phyloP scores from a whole-genome alignment of 2,797 vertebrate genomes.

The Graptemys geographica region DNA sequence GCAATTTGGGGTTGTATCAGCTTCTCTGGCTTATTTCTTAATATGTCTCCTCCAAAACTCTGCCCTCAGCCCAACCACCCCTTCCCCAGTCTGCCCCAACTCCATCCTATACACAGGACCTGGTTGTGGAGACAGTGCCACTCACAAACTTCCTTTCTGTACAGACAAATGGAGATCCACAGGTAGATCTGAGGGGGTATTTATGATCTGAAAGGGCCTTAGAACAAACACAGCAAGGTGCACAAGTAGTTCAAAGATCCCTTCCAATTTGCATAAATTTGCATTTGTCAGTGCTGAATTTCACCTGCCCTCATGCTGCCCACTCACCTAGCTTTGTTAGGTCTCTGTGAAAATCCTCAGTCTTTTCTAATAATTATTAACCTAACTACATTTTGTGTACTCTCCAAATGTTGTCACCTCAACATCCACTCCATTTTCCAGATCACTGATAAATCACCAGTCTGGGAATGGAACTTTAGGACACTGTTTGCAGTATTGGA shows the following conservation, averaged over 20 bases:
- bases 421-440: background rate
- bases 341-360: background rate
- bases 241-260: background rate
- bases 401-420: background rate
- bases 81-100: background rate
- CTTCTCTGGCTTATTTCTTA: background rate
- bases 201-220: background rate
- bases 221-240: background rate
- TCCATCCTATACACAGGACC: background rate
- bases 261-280: background rate
- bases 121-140: background rate
- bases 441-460: background rate
- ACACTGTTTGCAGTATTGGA: background rate
- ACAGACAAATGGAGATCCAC: background rate
- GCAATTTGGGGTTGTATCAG: background rate
- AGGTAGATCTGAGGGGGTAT: background rate
- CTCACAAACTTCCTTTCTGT: background rate
- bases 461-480: background rate
- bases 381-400: background rate
- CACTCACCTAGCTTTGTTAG: background rate
- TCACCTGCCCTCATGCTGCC: background rate
- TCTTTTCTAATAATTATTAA: background rate
- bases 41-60: background rate
- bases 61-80: background rate
- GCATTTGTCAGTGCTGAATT: background rate